Conservation (phyloP, 2,797 vertebrate species). For the Neoniphon sammara region DNA sequence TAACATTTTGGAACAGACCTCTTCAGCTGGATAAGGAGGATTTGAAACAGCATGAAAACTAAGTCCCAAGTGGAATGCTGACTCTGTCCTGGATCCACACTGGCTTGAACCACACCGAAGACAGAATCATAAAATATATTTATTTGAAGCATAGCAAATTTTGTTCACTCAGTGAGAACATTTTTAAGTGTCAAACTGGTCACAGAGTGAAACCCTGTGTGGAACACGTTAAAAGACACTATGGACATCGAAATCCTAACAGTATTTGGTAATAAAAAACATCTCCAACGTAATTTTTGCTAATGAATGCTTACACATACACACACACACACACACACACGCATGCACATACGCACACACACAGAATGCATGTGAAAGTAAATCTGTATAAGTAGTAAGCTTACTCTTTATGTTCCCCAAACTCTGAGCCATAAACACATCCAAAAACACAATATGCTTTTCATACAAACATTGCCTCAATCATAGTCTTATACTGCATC, state of each 20-base stretch:
- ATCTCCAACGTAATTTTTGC: conserved; percentile 23
- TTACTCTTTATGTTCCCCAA: conserved; percentile 51
- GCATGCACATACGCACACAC: conserved; percentile 34
- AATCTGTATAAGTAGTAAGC: conserved; percentile 51
- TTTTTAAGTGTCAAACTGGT: conserved; percentile 50
- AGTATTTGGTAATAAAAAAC: conserved; percentile 17
- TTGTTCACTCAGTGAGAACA: conserved; percentile 59
- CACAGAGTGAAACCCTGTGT: conserved; percentile 30
- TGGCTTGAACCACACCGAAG: conserved; percentile 48
- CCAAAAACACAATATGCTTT: conserved; percentile 62
- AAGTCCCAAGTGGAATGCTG: conserved; percentile 33
- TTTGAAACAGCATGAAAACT: conserved; percentile 56
- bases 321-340: conserved; percentile 37
- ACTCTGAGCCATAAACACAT: conserved; percentile 61
- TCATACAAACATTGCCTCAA: conserved; percentile 57
- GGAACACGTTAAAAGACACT: conserved; percentile 40
- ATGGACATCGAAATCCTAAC: conserved; percentile 23
- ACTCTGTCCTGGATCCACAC: conserved; percentile 56
- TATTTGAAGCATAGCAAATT: conserved; percentile 58
- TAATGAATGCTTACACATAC: conserved; percentile 24
- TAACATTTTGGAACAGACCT: conserved; percentile 51
- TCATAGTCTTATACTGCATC: conserved; percentile 37
- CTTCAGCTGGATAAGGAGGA: conserved; percentile 41
- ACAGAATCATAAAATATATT: conserved; percentile 68
- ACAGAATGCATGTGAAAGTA: conserved; percentile 71